phyloP scores from a whole-genome alignment of 2,797 vertebrate species.

The Spatula versicolor region DNA sequence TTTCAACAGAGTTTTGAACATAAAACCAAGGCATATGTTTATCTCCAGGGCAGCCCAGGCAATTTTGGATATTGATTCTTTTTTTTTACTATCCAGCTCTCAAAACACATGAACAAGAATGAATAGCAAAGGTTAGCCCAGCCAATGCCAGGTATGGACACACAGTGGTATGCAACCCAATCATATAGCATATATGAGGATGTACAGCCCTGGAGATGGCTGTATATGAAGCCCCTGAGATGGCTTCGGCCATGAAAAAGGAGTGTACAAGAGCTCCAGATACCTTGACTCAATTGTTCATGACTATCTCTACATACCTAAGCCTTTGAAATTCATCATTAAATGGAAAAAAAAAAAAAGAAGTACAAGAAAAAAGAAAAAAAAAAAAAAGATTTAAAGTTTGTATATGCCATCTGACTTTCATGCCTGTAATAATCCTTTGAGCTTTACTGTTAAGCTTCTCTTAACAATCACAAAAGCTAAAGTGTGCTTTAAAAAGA shows the following conservation, averaged over 20 bases:
- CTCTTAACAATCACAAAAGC: neutral
- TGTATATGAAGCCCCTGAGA: too few relatives aligned
- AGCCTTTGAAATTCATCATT: neutral
- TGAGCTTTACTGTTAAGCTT: neutral
- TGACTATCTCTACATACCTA: neutral
- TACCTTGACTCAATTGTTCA: neutral
- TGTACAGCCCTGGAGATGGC: neutral
- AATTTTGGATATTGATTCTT: neutral
- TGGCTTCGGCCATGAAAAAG: neutral
- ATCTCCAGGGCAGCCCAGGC: neutral
- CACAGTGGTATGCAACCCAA: neutral
- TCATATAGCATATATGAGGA: neutral
- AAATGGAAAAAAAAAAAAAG: slow-evolving; percentile 23
- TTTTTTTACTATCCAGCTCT: neutral
- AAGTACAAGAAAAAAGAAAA: neutral
- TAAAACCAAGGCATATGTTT: neutral
- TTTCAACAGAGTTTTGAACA: neutral
- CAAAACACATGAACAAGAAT: neutral
- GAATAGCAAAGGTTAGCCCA: neutral
- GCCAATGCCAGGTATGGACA: neutral
- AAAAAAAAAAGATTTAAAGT: neutral
- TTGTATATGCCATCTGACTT: neutral
- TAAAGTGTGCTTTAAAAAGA: slow-evolving; percentile 19
- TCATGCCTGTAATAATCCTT: neutral
- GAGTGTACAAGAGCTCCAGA: neutral